Percentiles rank a stretch among this genome's conserved stretches.
Conservation (phyloP, 2,888 invertebrate genomes). For the Agrotis exclamationis region DNA sequence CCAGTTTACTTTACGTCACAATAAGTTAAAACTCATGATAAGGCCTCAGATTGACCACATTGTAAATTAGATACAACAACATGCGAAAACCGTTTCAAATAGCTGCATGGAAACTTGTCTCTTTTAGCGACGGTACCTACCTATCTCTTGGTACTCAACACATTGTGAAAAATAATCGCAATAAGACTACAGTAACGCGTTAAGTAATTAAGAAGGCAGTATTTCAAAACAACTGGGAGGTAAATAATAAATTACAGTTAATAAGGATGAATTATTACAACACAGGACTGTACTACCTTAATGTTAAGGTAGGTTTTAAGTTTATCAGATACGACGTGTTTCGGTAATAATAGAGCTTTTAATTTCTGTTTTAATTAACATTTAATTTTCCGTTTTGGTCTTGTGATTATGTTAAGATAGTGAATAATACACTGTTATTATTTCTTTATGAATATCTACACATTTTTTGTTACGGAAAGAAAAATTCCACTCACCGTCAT, state of each 20-base stretch:
- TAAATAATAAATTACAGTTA: constrained; percentile 1
- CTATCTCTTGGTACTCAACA: neutral
- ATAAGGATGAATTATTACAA: constrained; percentile 5
- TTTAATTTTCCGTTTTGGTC: neutral
- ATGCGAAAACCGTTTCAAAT: too few species aligned
- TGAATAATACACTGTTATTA: too few species aligned
- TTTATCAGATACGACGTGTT: neutral
- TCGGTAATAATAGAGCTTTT: neutral
- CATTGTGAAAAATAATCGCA: neutral
- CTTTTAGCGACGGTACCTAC: too few species aligned
- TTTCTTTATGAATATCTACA: too few species aligned
- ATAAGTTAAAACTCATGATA: too few species aligned
- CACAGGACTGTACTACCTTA: neutral
- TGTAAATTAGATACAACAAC: too few species aligned
- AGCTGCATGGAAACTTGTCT: too few species aligned
- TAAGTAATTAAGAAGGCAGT: neutral
- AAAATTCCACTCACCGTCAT: too few species aligned
- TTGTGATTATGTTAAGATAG: too few species aligned
- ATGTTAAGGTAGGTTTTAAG: neutral
- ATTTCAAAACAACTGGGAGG: neutral
- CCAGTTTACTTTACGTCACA: too few species aligned
- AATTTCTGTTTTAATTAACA: neutral
- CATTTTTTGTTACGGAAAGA: too few species aligned
- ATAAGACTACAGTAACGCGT: neutral
- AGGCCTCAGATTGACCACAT: too few species aligned